phyloP scores from a whole-genome alignment of 2,888 invertebrate genomes.

The Allygus modestus region DNA sequence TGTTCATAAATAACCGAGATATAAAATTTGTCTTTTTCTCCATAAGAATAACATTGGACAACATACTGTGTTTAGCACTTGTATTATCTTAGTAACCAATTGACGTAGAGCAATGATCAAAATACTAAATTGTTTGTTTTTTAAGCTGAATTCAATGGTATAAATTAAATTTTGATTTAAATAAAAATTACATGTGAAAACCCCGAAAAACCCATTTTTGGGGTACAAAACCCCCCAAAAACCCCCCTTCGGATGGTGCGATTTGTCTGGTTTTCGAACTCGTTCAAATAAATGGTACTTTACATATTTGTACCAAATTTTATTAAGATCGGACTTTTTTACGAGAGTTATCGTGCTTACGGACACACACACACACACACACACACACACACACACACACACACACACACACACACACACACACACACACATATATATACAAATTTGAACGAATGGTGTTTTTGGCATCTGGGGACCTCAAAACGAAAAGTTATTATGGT shows the following conservation, averaged over 20 bases:
- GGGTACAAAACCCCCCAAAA: not conserved
- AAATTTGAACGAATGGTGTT: not conserved
- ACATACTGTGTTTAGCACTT: not conserved
- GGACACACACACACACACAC: constrained; percentile 34
- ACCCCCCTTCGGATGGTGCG: not conserved
- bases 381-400: constrained; percentile 6
- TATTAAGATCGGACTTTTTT: not conserved
- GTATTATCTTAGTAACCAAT: not conserved
- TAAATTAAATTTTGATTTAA: not conserved
- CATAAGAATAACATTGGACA: not conserved
- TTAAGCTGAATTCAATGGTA: not conserved
- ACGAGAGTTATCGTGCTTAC: not conserved
- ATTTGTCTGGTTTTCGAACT: not conserved
- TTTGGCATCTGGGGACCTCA: no score
- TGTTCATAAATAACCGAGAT: not conserved
- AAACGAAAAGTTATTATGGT: no score
- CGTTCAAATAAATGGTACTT: not conserved
- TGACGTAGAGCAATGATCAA: not conserved
- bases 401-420: constrained; percentile 25
- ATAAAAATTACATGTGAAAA: not conserved
- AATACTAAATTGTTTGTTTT: not conserved
- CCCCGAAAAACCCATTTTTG: not conserved
- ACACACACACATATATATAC: constrained; percentile 6
- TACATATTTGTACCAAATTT: not conserved
- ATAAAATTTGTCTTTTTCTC: not conserved